Percentiles rank a stretch among this genome's conserved stretches.
Conservation (phyloP, 2,888 invertebrate species). For the Acleris laterana region DNA sequence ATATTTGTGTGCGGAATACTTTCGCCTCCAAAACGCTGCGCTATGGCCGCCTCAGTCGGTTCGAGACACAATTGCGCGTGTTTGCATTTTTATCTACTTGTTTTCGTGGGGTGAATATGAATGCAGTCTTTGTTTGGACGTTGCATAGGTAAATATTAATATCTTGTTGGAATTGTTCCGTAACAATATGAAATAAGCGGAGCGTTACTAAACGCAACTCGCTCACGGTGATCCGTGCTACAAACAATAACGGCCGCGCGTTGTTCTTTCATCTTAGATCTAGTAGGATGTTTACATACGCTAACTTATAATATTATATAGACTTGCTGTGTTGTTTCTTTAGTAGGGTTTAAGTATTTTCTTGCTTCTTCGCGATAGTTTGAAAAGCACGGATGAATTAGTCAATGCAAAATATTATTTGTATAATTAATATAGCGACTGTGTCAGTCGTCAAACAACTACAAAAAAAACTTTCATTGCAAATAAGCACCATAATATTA, state of each 20-base stretch:
- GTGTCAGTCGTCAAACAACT: too few species aligned
- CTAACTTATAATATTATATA: too few species aligned
- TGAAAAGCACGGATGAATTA: too few species aligned
- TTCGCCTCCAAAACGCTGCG: conserved; percentile 53
- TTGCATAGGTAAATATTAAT: conserved; percentile 74
- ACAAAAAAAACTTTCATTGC: too few species aligned
- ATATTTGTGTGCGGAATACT: conserved; percentile 75
- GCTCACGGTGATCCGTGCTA: conserved; percentile 6
- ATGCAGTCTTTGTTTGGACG: conserved; percentile 75
- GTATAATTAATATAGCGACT: too few species aligned
- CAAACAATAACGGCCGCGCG: not conserved
- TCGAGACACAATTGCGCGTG: conserved; percentile 79
- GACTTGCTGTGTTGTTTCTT: too few species aligned
- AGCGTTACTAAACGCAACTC: conserved; percentile 14
- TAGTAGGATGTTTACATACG: not conserved
- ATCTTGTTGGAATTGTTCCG: conserved; percentile 63
- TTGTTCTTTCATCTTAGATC: not conserved
- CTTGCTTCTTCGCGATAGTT: too few species aligned
- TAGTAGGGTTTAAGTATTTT: too few species aligned
- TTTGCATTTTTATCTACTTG: conserved; percentile 83
- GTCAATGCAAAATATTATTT: too few species aligned
- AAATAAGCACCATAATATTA: too few species aligned
- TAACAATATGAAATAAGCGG: conserved; percentile 50
- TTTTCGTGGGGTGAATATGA: conserved; percentile 81
- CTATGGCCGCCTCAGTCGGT: conserved; percentile 64